These are phyloP conservation scores for Drosophila villosipedis DNA, from an alignment of 2,888 invertebrate genomes.

Conservation along the genomic window DNA sequence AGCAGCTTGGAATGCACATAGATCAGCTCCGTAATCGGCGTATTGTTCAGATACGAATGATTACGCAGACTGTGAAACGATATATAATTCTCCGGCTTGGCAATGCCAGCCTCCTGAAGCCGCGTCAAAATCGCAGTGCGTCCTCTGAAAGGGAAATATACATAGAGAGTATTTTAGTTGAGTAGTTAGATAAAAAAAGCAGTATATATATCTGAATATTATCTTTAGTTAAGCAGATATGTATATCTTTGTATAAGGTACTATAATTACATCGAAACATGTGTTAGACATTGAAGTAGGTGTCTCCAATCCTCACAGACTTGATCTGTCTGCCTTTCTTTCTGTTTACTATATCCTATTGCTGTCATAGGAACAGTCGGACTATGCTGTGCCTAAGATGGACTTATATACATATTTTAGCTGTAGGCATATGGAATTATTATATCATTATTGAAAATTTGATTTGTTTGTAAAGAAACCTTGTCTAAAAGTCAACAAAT, in stretches of 20 bases:
- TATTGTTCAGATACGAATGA: slow-evolving; percentile 91
- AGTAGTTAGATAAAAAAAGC: neutral
- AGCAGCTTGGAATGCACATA: slow-evolving; percentile 99
- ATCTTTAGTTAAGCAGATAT: neutral
- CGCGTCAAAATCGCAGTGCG: slow-evolving; percentile 93
- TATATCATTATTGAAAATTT: too few relatives aligned
- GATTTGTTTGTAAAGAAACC: too few relatives aligned
- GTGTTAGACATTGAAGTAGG: too few relatives aligned
- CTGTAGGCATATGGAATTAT: too few relatives aligned
- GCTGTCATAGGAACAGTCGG: neutral
- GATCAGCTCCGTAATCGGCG: slow-evolving; percentile 95
- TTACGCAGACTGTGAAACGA: slow-evolving; percentile 96
- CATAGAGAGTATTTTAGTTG: neutral
- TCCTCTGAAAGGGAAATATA: slow-evolving; percentile 87
- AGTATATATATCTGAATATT: neutral
- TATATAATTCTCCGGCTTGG: slow-evolving; percentile 93
- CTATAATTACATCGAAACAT: too few relatives aligned
- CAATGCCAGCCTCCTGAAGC: slow-evolving; percentile 91
- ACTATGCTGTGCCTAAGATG: too few relatives aligned
- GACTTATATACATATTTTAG: too few relatives aligned
- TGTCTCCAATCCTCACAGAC: neutral
- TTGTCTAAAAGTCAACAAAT: neutral
- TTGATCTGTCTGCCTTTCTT: neutral
- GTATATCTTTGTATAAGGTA: too few relatives aligned
- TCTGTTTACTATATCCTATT: too few relatives aligned